These are phyloP conservation scores for Stegodyphus mimosarum DNA, from an alignment of 1,140 invertebrate genomes.

Conservation along the genomic window DNA sequence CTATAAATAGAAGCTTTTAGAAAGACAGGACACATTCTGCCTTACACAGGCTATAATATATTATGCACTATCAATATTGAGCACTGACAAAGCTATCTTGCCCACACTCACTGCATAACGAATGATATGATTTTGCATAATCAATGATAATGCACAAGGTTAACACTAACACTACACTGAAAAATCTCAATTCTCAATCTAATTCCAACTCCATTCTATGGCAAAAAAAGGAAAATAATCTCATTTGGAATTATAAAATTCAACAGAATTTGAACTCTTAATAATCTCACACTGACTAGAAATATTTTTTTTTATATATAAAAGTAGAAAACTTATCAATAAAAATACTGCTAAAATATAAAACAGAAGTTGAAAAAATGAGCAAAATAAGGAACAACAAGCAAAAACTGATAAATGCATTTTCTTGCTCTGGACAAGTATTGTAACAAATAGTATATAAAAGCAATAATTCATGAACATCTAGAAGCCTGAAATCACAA, in stretches of 20 bases:
- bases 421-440: conserved; percentile 1
- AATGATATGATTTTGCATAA: conserved; percentile 59
- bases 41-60: background rate
- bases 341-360: conserved; percentile 41
- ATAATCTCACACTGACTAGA: conserved; percentile 47
- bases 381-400: background rate
- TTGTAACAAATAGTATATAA: background rate
- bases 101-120: conserved; percentile 29
- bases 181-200: conserved; percentile 8
- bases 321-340: conserved; percentile 53
- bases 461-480: too few relatives aligned
- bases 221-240: background rate
- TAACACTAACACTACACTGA: conserved; percentile 20
- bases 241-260: background rate
- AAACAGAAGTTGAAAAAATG: conserved; percentile 16
- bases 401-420: background rate
- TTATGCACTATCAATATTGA: conserved; percentile 31
- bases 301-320: conserved; percentile 19
- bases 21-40: conserved; percentile 51
- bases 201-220: background rate
- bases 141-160: conserved; percentile 31
- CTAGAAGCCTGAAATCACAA: too few relatives aligned
- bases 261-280: background rate
- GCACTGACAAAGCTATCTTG: conserved; percentile 16
- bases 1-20: conserved; percentile 58